Percentiles rank a stretch among this genome's conserved stretches.
phyloP scores from a whole-genome alignment of 2,797 vertebrate species.

The Rallus crepitans region DNA sequence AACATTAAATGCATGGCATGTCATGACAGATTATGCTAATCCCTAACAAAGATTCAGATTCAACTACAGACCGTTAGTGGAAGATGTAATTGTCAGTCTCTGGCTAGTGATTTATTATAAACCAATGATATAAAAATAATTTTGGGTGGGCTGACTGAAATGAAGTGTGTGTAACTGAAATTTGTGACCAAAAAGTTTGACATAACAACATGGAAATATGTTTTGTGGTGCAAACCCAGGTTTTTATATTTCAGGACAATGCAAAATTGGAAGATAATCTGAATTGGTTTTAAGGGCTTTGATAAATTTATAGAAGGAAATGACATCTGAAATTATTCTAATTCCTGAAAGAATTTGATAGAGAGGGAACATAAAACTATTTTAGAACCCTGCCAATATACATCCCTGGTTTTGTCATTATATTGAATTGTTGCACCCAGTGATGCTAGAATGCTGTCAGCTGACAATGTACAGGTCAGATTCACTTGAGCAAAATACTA shows the following conservation, averaged over 20 bases:
- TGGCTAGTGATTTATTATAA: background rate
- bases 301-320: background rate
- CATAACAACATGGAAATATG: background rate
- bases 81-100: slow-evolving; percentile 1
- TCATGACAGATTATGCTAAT: background rate
- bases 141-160: background rate
- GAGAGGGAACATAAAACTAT: background rate
- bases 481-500: background rate
- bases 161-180: background rate
- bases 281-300: background rate
- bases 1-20: background rate
- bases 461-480: background rate
- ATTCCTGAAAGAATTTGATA: background rate
- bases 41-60: background rate
- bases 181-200: background rate
- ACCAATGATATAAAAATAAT: background rate
- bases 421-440: background rate
- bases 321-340: background rate
- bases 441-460: background rate
- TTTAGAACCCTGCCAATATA: background rate
- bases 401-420: background rate
- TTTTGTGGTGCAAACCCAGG: background rate
- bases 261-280: background rate
- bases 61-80: slow-evolving; percentile 18
- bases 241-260: background rate